Evolutionary conservation across 2,797 vertebrate species (phyloP).

Genomic region (Avahi laniger): DNA sequence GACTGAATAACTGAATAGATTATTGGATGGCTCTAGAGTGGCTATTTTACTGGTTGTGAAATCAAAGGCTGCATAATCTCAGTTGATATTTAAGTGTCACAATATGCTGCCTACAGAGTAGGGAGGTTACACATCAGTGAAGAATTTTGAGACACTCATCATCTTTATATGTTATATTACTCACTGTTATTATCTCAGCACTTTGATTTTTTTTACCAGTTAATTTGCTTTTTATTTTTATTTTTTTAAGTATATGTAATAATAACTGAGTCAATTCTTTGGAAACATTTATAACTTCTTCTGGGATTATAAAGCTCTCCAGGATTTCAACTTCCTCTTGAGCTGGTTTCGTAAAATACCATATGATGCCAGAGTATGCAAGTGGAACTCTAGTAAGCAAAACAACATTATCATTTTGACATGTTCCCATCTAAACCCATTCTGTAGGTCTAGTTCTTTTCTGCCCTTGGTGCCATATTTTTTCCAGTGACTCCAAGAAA

Average conservation of each 20-base stretch:
- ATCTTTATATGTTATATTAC: background rate
- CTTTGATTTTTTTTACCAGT: constrained; percentile 28
- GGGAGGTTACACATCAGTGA: background rate
- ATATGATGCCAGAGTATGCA: background rate
- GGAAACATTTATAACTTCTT: constrained; percentile 16
- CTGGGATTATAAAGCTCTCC: background rate
- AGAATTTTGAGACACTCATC: background rate
- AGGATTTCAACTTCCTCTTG: constrained; percentile 28
- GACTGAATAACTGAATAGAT: constrained; percentile 49
- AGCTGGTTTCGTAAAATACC: background rate
- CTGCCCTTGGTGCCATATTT: background rate
- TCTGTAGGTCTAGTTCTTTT: background rate
- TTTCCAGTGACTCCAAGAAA: background rate
- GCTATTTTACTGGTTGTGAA: constrained; percentile 40
- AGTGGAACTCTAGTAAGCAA: background rate
- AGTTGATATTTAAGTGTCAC: background rate
- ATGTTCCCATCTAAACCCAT: background rate
- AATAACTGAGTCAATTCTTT: background rate
- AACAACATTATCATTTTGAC: background rate
- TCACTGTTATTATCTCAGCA: background rate
- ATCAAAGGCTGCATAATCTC: constrained; percentile 14
- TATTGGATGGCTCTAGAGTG: constrained; percentile 24
- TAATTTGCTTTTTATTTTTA: constrained; percentile 28
- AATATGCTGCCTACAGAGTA: background rate
- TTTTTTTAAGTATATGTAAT: background rate